These are phyloP conservation scores for Crocodylus rhombifer DNA, from an alignment of 2,797 vertebrate species.

Conservation along the genomic window DNA sequence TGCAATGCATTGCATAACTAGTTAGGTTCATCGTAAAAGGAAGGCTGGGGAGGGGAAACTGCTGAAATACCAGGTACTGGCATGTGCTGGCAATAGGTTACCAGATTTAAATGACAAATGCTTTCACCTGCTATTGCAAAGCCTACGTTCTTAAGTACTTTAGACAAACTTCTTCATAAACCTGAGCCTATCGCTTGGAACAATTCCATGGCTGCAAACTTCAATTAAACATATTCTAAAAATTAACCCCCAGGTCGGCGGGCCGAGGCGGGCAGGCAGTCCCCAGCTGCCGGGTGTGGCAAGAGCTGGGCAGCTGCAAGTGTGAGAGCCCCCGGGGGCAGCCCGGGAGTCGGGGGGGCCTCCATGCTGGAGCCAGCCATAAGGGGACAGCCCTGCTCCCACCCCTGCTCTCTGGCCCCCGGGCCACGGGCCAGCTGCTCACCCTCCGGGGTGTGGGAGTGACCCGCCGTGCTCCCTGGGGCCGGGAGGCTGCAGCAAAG, in stretches of 20 bases:
- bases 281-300: no score
- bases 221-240: not conserved
- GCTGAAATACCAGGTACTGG: not conserved
- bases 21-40: not conserved
- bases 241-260: constrained; percentile 4
- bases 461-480: no score
- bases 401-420: no score
- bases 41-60: constrained; percentile 10
- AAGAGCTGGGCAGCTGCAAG: no score
- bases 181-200: constrained; percentile 55
- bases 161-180: constrained; percentile 51
- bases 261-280: no score
- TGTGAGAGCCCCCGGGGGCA: no score
- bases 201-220: constrained; percentile 52
- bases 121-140: constrained; percentile 56
- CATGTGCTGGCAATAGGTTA: constrained; percentile 38
- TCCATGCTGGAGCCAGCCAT: no score
- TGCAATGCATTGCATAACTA: not conserved
- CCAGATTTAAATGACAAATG: constrained; percentile 41
- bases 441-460: no score
- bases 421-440: no score
- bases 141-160: constrained; percentile 46
- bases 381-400: no score
- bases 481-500: no score
- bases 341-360: no score